Base-by-base conservation (phyloP, 1,140 invertebrate genomes). In the Pseudobourletiella spinata region DNA sequence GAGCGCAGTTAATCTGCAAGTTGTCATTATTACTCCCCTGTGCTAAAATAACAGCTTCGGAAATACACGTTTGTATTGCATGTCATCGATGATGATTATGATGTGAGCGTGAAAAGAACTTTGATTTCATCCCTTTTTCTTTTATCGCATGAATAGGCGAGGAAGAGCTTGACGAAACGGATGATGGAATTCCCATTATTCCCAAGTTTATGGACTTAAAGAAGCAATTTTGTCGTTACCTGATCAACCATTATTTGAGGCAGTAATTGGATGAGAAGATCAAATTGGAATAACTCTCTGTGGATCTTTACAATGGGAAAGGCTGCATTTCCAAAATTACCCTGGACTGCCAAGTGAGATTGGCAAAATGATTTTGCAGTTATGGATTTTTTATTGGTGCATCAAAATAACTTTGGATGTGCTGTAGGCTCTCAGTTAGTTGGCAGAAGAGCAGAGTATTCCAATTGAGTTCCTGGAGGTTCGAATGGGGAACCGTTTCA, bases 261-360 rank as follows among this genome's bases (percentile, higher is more conserved):
- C 86, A 92, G 72, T 95, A 91, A 77, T 81, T 95, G 46, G 85
- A 92, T 74, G 88, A 93, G 74, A 93, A 94, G 76, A 74, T 95
- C 57, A 87, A 87, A 54, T 78, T 92, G 56, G 89, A 94, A 76
- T 91, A 95, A 77, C 80, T 96, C 67, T 88, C 84, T 71, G 84
- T 96, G 26, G 89, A 95, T 78, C 76, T 96, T 28, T 91, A 87
- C 79, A 90, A 91, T 83, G 91, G 91, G 64, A 91, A 83, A 72
- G 90, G 89, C 61, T 84, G 84, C 55, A 87, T 95, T 55, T 84
- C 83, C 71, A 83, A 91, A 74, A 83, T 95, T 71, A 83, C 82
- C 72, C 80, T 96, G 70, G 89, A 95, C 75, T 88, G 90, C 48
- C 84, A 92, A 80, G 89, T 91, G 81, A 79, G 64, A 65, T 15